Conservation (phyloP, 2,113 vertebrate genomes). For the Petromus typicus region DNA sequence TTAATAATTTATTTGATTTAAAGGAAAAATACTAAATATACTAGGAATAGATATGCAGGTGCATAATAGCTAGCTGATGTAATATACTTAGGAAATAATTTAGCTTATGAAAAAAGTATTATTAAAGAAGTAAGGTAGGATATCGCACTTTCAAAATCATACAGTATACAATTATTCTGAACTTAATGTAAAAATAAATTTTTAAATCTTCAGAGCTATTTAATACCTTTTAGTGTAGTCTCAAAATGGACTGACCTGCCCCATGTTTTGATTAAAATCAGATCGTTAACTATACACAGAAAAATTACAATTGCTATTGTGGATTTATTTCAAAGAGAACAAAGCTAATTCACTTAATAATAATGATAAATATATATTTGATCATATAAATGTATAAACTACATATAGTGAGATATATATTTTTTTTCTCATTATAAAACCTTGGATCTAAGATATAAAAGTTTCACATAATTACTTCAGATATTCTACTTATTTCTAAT, state of each 20-base stretch:
- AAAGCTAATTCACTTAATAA: background rate
- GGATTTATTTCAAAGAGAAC: background rate
- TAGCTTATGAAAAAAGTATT: background rate
- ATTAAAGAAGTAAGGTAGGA: background rate
- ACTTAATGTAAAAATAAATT: constrained; percentile 44
- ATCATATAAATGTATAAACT: background rate
- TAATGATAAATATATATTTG: background rate
- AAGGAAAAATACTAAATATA: background rate
- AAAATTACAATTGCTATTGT: background rate
- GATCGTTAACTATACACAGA: background rate
- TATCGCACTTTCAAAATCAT: constrained; percentile 26
- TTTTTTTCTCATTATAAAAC: background rate
- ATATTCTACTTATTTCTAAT: background rate
- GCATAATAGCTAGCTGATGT: background rate
- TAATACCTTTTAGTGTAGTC: background rate
- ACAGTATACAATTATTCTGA: background rate
- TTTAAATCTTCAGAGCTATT: constrained; percentile 44
- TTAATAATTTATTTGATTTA: background rate
- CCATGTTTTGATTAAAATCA: background rate
- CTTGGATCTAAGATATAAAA: background rate
- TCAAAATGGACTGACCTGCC: background rate
- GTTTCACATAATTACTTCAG: background rate
- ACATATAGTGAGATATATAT: background rate
- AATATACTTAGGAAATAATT: background rate
- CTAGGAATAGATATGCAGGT: rapidly evolving